These are phyloP conservation scores for Hafferia zeledoni DNA, from an alignment of 2,797 vertebrate species.

Conservation along the genomic window DNA sequence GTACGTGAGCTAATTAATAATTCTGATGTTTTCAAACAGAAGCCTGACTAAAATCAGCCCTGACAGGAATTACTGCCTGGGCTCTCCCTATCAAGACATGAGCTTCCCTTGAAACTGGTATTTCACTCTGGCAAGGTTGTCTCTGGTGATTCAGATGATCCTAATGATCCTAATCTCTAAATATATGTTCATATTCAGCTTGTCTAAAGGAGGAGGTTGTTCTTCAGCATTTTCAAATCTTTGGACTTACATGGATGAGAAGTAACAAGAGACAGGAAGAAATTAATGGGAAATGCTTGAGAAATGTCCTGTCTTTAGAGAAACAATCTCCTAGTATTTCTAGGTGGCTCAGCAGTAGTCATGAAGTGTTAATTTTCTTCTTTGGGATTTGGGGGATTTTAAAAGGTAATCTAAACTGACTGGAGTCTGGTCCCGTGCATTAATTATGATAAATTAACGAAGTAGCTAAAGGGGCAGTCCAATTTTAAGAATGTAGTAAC, in stretches of 20 bases:
- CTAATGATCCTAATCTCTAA: neutral
- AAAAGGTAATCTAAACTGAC: neutral
- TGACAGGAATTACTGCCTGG: neutral
- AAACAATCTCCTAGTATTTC: neutral
- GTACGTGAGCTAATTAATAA: neutral
- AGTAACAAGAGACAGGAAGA: neutral
- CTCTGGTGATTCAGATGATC: neutral
- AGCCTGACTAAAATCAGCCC: neutral
- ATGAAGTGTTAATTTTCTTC: slow-evolving; percentile 27
- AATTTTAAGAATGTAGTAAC: neutral
- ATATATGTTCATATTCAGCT: neutral
- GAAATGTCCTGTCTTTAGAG: neutral
- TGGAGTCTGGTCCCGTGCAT: neutral
- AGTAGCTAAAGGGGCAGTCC: neutral
- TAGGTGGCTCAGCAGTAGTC: neutral
- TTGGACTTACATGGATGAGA: neutral
- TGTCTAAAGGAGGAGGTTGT: neutral
- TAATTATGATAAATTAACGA: slow-evolving; percentile 20
- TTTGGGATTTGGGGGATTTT: slow-evolving; percentile 1
- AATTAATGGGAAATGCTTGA: neutral
- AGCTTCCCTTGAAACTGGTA: neutral
- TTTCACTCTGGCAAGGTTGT: neutral
- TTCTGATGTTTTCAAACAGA: neutral
- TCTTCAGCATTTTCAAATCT: neutral
- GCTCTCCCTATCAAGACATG: neutral